Conservation (phyloP, 2,113 vertebrate species). For the Bucco capensis region DNA sequence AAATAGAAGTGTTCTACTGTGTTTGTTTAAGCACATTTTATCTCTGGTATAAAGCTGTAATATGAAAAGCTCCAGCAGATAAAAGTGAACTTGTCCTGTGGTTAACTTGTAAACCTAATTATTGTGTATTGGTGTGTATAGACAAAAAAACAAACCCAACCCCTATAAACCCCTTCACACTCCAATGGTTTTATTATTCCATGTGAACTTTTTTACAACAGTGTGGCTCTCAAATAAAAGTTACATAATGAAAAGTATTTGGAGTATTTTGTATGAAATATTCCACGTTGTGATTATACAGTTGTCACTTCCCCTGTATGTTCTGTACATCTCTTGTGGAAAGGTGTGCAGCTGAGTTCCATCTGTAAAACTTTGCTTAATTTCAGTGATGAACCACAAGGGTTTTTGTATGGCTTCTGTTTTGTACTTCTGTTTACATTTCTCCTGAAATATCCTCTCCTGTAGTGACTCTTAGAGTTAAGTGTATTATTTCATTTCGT, state of each 20-base stretch:
- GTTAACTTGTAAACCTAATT: slow-evolving; percentile 70
- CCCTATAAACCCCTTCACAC: not conserved
- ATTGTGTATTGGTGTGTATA: slow-evolving; percentile 76
- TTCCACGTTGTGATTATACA: not conserved
- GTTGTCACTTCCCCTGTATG: not conserved
- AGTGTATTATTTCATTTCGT: not conserved
- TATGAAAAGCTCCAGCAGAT: slow-evolving; percentile 68
- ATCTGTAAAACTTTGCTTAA: not conserved
- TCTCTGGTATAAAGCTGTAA: slow-evolving; percentile 54
- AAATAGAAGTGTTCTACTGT: slow-evolving; percentile 57
- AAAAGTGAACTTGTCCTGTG: slow-evolving; percentile 66
- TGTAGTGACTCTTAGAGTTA: not conserved
- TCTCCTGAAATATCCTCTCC: not conserved
- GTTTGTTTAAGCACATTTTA: slow-evolving; percentile 67
- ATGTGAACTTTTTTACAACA: slow-evolving; percentile 79
- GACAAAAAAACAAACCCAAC: slow-evolving; percentile 29
- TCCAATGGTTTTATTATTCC: slow-evolving; percentile 73
- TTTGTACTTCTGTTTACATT: not conserved
- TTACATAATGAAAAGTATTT: slow-evolving; percentile 70
- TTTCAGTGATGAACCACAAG: not conserved
- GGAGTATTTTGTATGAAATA: slow-evolving; percentile 63
- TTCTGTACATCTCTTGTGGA: not conserved
- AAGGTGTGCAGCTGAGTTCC: not conserved
- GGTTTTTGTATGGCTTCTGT: not conserved
- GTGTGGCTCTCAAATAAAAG: slow-evolving; percentile 83